These are phyloP conservation scores for Ceratosolen solmsi DNA, from an alignment of 1,140 invertebrate species.

Conservation along the genomic window DNA sequence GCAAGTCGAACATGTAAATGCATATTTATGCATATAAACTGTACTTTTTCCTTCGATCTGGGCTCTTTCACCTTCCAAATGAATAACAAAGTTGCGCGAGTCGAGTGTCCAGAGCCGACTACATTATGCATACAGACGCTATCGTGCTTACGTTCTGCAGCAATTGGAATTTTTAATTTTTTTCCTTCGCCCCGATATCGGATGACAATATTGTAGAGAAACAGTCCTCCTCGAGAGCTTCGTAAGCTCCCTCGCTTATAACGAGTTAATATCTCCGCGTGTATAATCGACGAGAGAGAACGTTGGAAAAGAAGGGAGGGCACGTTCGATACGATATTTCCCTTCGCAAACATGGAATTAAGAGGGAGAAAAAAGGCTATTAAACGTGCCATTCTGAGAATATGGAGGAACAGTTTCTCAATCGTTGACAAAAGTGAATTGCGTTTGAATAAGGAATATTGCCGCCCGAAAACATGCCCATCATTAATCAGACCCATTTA, in stretches of 20 bases:
- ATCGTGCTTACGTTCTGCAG: not conserved
- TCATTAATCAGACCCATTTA: no score
- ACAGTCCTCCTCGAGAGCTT: not conserved
- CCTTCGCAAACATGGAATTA: no score
- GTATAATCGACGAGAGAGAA: no score
- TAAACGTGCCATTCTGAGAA: no score
- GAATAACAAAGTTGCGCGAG: not conserved
- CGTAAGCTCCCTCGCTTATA: no score
- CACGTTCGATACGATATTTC: no score
- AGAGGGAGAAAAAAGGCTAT: no score
- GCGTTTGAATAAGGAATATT: not conserved
- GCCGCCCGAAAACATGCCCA: not conserved
- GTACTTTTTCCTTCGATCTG: not conserved
- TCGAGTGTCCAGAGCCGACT: not conserved
- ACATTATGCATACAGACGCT: not conserved
- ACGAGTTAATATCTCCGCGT: no score
- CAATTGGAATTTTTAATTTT: not conserved
- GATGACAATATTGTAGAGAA: not conserved
- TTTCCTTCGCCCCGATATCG: no score
- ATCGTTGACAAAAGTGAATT: not conserved
- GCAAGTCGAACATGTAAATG: conserved; percentile 1
- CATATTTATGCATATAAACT: conserved; percentile 14
- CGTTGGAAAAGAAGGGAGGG: no score
- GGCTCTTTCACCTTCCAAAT: not conserved
- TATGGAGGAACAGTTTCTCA: no score